Base-by-base conservation (phyloP, 2,797 vertebrate species). In the Dipus sagitta region DNA sequence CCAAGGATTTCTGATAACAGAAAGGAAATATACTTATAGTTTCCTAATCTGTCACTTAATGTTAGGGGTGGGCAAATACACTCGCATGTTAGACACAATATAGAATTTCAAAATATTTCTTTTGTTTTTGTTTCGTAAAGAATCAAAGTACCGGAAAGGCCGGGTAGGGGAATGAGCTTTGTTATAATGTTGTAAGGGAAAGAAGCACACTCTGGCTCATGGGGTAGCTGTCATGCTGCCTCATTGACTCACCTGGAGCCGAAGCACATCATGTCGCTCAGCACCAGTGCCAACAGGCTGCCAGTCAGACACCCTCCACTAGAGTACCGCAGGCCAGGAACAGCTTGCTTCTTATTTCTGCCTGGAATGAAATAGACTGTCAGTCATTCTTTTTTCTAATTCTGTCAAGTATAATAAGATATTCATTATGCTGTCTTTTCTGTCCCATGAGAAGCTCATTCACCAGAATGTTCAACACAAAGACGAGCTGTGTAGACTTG, bases 271-370 rank as follows among this genome's bases (percentile, higher is more conserved):
- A 76, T 81, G 42, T 80, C 96, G 97, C 97, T 96, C 98, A 97
- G 97, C 94, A 97, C 98, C 98, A 98, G 98, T 98, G 98, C 99
- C 99, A 98, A 96, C 98, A 99, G 99, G 96, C 97, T 98, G 98
- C 97, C 98, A 96, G 76, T 96, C 97, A 98, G 96, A 97, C 85
- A 65, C n/a, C 38, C 62, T 90, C 87, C 94, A 95, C 76, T 94
- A 89, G 58, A 93, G 85, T 96, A 34, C 95, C 91, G 97, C 83
- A 0, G 92, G 74, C 92, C 96, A 97, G 97, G 96, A 97, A 97
- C 68, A 54, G 94, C 94, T 85, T 96, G 95, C 20, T 86, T 97
- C 97, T 97, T 98, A 95, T 82, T 97, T 97, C 97, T 93, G 98
- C 98, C 98, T 99, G 94, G 30, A 97, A 98, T 52, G 86, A 97